These are phyloP conservation scores for Remorina albescens DNA, from an alignment of 2,797 vertebrate genomes.

Conservation along the genomic window DNA sequence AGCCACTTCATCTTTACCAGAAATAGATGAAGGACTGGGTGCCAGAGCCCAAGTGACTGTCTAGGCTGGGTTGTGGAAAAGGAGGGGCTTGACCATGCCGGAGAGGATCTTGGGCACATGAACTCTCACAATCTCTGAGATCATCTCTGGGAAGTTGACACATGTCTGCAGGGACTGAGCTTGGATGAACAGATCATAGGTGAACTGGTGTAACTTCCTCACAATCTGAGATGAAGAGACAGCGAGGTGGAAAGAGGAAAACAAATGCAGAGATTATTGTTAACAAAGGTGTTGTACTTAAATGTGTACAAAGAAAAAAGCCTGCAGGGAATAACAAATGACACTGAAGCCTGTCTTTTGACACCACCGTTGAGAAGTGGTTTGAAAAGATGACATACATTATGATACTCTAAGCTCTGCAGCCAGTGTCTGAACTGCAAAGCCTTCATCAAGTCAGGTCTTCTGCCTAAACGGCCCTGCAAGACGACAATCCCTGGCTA, in stretches of 20 bases:
- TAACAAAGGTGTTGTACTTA: background rate
- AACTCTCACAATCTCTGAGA: slow-evolving; percentile 96
- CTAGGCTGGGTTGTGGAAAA: slow-evolving; percentile 87
- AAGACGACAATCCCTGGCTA: slow-evolving; percentile 57
- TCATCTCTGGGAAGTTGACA: slow-evolving; percentile 96
- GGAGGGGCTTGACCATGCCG: slow-evolving; percentile 95
- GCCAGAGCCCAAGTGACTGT: slow-evolving; percentile 14
- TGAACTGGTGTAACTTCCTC: slow-evolving; percentile 95
- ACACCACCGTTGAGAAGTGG: slow-evolving; percentile 38
- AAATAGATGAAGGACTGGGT: background rate
- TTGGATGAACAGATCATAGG: slow-evolving; percentile 93
- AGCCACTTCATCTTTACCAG: slow-evolving; percentile 4
- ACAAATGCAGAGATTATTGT: slow-evolving; percentile 4
- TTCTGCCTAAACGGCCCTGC: slow-evolving; percentile 48
- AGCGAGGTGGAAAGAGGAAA: background rate
- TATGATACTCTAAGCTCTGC: slow-evolving; percentile 43
- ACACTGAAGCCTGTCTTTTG: slow-evolving; percentile 27
- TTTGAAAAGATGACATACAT: slow-evolving; percentile 51
- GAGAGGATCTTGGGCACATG: slow-evolving; percentile 97
- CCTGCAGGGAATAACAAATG: slow-evolving; percentile 19
- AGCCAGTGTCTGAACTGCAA: slow-evolving; percentile 28
- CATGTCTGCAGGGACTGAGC: slow-evolving; percentile 88
- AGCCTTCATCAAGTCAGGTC: slow-evolving; percentile 56
- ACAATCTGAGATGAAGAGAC: slow-evolving; percentile 84
- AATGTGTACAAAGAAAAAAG: slow-evolving; percentile 19